Base-by-base conservation (phyloP, 1,140 invertebrate genomes). In the Aleiodes sp. region DNA sequence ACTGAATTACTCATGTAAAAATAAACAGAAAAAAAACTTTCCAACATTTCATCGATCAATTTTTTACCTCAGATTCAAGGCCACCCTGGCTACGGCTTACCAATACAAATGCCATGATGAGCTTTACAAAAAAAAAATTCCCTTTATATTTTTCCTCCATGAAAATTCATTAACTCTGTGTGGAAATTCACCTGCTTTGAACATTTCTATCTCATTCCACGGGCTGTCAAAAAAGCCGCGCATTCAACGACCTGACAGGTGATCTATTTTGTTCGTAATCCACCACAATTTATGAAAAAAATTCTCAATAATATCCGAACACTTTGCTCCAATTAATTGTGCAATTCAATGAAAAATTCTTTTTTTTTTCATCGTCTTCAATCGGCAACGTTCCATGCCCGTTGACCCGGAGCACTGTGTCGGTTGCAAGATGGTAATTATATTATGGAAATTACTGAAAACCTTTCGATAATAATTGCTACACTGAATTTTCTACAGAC, bases 371-470 rank as follows among this genome's bases (percentile, higher is more conserved):
- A 35, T 41, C 19, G 29, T 31, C 3, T 16, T 31, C 29, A 59
- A 66, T 71, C 70, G 64, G 70, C 68, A 37, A 71, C 57, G 70
- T 64, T 71, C 59, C 63, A 70, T 71, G 64, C 63, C 67, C 64
- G 65, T 71, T 56, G 63, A 57, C 62, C 63, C 68, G 68, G 68
- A 73, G 65, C 65, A 67, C 63, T 16, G 33, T 6, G n/a, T 35
- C 60, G 35, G 61, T 69, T 66, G 76, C 73, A 79, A 81, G 77
- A 80, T 78, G 78, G 80, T 74, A 75, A 73, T 76, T 72, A 71
- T 77, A 71, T 77, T 61, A 63, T 68, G 41, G 46, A 63, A 71
- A 76, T 75, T 71, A 75, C 62, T 65, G 66, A 61, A 37, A 12
- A 37, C 2, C 7, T n/a, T 9, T 8, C 6, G 1, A 14, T 14